A percentile compares a stretch with the other conserved stretches of the same genome.
Evolutionary conservation across 2,888 invertebrate species (phyloP).

Genomic region (Andricus curvator): DNA sequence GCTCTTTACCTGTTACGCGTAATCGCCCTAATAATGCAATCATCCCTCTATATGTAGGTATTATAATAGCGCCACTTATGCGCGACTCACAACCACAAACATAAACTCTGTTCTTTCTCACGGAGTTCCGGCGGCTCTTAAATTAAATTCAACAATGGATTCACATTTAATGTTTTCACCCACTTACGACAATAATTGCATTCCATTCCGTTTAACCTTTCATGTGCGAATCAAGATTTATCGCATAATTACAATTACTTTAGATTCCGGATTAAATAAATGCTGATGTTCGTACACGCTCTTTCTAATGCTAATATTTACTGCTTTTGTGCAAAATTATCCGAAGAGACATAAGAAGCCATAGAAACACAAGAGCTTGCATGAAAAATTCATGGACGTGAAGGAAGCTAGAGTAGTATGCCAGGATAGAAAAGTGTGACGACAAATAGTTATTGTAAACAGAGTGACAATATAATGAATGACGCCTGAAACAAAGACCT

Average conservation of each 20-base stretch:
- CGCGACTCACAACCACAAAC: not conserved
- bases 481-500: no score
- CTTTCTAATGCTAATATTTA: not conserved
- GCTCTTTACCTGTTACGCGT: constrained; percentile 44
- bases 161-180: constrained; percentile 6
- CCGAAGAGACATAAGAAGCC: no score
- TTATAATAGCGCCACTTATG: constrained; percentile 12
- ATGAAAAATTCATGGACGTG: no score
- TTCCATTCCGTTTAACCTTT: not conserved
- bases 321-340: not conserved
- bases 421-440: no score
- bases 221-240: not conserved
- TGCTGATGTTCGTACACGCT: not conserved
- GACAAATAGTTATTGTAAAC: no score
- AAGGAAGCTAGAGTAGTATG: no score
- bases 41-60: constrained; percentile 32
- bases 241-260: constrained; percentile 5
- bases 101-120: not conserved
- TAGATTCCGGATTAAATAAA: not conserved
- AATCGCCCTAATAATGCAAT: constrained; percentile 62
- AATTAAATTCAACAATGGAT: not conserved
- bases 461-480: no score
- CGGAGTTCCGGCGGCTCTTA: constrained; percentile 17
- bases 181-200: constrained; percentile 5
- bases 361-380: no score